A percentile compares a stretch with the other conserved stretches of the same genome.
Evolutionary conservation across 2,113 vertebrate genomes (phyloP).

Genomic region (Phalacrocorax pelagicus): DNA sequence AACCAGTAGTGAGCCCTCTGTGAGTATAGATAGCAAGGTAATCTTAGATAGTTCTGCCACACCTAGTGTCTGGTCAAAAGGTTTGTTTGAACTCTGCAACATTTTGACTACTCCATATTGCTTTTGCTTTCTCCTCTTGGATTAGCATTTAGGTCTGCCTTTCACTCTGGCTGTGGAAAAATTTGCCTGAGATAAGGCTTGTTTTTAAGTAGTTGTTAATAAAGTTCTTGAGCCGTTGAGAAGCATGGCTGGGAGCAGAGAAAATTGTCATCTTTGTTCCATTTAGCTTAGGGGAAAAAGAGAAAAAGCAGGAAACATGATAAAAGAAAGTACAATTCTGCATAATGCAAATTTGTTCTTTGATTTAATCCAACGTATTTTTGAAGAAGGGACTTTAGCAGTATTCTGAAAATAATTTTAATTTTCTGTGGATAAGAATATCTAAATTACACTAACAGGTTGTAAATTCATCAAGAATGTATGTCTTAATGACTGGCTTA

Average conservation of each 20-base stretch:
- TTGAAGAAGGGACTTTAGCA: not conserved
- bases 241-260: not conserved
- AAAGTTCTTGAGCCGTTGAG: not conserved
- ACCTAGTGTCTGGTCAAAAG: not conserved
- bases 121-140: not conserved
- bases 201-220: not conserved
- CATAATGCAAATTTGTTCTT: not conserved
- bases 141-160: not conserved
- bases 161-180: not conserved
- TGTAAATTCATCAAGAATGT: not conserved
- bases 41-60: not conserved
- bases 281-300: not conserved
- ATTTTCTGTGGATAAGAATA: not conserved
- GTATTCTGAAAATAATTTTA: not conserved
- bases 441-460: not conserved
- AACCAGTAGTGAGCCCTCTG: not conserved
- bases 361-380: not conserved
- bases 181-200: not conserved
- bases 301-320: not conserved
- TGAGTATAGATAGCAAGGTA: not conserved
- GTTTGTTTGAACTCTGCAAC: not conserved
- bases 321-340: not conserved
- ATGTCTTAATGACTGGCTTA: not conserved
- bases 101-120: not conserved
- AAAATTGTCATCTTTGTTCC: not conserved